These are phyloP conservation scores for Hedya salicella DNA, from an alignment of 2,888 invertebrate genomes.

Conservation along the genomic window DNA sequence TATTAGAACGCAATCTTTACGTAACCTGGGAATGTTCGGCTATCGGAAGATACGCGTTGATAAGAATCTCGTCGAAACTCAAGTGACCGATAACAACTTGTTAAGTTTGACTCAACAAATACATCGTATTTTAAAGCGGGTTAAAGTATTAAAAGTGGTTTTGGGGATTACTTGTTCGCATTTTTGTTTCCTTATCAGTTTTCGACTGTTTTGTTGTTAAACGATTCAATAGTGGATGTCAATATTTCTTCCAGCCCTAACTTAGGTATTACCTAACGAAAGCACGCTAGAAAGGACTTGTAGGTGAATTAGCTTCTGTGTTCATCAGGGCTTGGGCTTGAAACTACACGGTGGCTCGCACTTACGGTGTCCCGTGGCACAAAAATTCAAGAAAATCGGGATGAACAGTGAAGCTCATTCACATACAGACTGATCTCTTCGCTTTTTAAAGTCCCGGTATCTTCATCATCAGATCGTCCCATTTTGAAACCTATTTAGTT, in stretches of 20 bases:
- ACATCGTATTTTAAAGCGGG: conserved; percentile 31
- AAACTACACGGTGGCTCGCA: too few relatives aligned
- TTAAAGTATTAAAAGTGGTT: conserved; percentile 27
- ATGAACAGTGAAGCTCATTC: too few relatives aligned
- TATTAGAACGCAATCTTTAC: conserved; percentile 36
- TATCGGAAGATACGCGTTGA: conserved; percentile 45
- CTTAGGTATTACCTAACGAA: too few relatives aligned
- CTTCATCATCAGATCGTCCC: too few relatives aligned
- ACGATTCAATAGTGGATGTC: conserved; percentile 1
- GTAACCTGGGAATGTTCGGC: conserved; percentile 47
- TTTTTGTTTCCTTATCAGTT: conserved; percentile 17
- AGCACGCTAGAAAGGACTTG: too few relatives aligned
- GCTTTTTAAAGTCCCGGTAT: too few relatives aligned
- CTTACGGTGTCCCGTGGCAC: too few relatives aligned
- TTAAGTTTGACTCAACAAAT: conserved; percentile 32
- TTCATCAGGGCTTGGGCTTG: too few relatives aligned
- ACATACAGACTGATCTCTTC: too few relatives aligned
- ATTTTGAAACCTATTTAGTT: too few relatives aligned
- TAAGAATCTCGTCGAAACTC: conserved; percentile 49
- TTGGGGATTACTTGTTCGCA: conserved; percentile 21
- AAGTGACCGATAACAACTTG: conserved; percentile 51
- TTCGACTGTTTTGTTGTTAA: conserved; percentile 6
- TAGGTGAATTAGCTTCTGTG: too few relatives aligned
- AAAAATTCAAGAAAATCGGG: too few relatives aligned
- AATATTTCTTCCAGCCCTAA: background rate